These are phyloP conservation scores for Trachelus troglodyta DNA, from an alignment of 2,888 invertebrate genomes.

Conservation along the genomic window DNA sequence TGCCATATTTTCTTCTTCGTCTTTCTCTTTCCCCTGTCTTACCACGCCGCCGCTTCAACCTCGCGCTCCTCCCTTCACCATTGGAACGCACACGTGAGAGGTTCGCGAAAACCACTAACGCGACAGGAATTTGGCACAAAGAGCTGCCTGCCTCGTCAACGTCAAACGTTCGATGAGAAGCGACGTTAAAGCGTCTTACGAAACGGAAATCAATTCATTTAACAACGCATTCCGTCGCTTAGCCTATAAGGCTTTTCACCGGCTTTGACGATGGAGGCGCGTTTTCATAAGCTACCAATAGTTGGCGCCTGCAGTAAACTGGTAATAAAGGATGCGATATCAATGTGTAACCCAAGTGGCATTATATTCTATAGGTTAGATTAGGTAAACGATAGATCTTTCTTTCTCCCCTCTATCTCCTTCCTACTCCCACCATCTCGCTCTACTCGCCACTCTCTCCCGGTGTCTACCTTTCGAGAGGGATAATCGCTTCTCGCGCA, in stretches of 20 bases:
- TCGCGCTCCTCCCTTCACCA: not conserved
- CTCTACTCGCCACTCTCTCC: not conserved
- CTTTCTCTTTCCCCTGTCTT: not conserved
- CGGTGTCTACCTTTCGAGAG: not conserved
- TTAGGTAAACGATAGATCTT: not conserved
- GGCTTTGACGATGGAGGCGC: not conserved
- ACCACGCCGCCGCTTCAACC: not conserved
- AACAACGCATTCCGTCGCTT: not conserved
- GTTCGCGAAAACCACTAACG: not conserved
- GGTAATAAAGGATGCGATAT: not conserved
- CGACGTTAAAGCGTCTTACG: not conserved
- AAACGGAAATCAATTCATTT: not conserved
- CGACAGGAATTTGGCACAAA: not conserved
- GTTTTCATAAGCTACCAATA: not conserved
- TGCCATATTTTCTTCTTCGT: not conserved
- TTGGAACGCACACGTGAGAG: not conserved
- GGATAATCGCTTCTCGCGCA: constrained; percentile 11
- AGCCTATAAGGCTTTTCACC: not conserved
- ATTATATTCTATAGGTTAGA: not conserved
- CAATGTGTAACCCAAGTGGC: not conserved
- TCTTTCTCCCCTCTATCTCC: not conserved
- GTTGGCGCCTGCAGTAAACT: not conserved
- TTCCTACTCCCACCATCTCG: not conserved
- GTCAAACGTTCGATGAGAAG: not conserved
- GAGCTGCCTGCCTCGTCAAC: not conserved